Percentiles rank a stretch among this genome's conserved stretches.
These are phyloP conservation scores for Platyrinchus mystaceus DNA, from an alignment of 2,797 vertebrate genomes.

Conservation along the genomic window DNA sequence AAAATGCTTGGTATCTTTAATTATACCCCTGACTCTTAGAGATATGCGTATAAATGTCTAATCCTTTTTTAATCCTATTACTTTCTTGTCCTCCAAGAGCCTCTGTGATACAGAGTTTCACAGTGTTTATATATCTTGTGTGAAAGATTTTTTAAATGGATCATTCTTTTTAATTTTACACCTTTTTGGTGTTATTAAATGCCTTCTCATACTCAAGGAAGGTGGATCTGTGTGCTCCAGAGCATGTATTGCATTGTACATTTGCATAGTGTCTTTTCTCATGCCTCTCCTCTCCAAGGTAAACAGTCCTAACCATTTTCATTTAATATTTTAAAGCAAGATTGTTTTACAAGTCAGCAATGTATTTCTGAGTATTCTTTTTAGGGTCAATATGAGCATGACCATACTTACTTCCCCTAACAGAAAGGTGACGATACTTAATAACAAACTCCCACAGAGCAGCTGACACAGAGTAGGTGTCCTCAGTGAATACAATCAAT, in stretches of 20 bases:
- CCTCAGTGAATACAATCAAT: not conserved
- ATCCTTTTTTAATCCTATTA: slow-evolving; percentile 37
- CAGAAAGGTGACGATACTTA: not conserved
- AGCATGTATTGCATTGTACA: not conserved
- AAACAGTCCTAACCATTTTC: not conserved
- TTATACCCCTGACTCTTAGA: not conserved
- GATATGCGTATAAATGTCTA: slow-evolving; percentile 18
- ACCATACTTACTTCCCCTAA: not conserved
- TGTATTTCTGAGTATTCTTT: not conserved
- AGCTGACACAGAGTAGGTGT: too few species aligned
- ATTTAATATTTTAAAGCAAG: not conserved
- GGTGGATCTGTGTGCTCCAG: not conserved
- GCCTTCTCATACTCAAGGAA: not conserved
- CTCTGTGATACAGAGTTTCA: not conserved
- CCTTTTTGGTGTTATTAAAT: not conserved
- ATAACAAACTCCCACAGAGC: not conserved
- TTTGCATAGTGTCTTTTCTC: not conserved
- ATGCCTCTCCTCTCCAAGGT: not conserved
- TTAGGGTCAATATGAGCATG: not conserved
- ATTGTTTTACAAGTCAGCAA: not conserved
- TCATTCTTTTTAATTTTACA: not conserved
- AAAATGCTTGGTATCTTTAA: not conserved
- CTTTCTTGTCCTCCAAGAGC: not conserved
- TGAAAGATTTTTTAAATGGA: not conserved
- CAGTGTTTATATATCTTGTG: not conserved